These are phyloP conservation scores for Cydia amplana DNA, from an alignment of 1,140 invertebrate species.

Conservation along the genomic window DNA sequence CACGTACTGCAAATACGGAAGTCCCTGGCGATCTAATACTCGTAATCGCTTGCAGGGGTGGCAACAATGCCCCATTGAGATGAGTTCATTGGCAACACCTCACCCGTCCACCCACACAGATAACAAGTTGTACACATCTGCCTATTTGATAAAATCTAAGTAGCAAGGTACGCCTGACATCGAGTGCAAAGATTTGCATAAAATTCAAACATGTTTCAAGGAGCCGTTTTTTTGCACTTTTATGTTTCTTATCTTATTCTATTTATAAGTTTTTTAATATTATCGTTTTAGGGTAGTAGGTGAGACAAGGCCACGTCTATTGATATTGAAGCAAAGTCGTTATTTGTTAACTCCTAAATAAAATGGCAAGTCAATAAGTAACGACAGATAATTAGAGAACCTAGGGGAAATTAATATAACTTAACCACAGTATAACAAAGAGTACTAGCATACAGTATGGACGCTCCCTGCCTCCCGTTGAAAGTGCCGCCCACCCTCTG, in stretches of 20 bases:
- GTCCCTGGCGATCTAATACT: slow-evolving; percentile 48
- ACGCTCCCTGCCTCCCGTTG: too few species aligned
- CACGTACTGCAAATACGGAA: slow-evolving; percentile 66
- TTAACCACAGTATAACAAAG: too few species aligned
- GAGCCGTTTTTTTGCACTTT: slow-evolving; percentile 16
- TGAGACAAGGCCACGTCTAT: background rate
- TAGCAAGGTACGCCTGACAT: slow-evolving; percentile 19
- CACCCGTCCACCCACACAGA: slow-evolving; percentile 73
- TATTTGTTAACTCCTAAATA: background rate
- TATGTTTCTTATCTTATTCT: slow-evolving; percentile 1
- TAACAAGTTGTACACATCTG: slow-evolving; percentile 76
- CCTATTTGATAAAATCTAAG: slow-evolving; percentile 58
- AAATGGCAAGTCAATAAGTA: too few species aligned
- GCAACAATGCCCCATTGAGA: slow-evolving; percentile 71
- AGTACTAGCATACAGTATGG: too few species aligned
- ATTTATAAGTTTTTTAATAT: slow-evolving; percentile 20
- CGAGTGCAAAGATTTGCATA: slow-evolving; percentile 30
- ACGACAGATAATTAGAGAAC: too few species aligned
- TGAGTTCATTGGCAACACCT: slow-evolving; percentile 64
- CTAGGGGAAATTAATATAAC: too few species aligned
- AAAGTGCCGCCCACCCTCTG: too few species aligned
- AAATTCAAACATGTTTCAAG: slow-evolving; percentile 24
- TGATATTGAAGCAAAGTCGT: background rate
- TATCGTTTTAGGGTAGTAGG: slow-evolving; percentile 15
- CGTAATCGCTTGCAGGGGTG: slow-evolving; percentile 57